Conservation (phyloP, 2,113 vertebrate species). For the Origma solitaria region DNA sequence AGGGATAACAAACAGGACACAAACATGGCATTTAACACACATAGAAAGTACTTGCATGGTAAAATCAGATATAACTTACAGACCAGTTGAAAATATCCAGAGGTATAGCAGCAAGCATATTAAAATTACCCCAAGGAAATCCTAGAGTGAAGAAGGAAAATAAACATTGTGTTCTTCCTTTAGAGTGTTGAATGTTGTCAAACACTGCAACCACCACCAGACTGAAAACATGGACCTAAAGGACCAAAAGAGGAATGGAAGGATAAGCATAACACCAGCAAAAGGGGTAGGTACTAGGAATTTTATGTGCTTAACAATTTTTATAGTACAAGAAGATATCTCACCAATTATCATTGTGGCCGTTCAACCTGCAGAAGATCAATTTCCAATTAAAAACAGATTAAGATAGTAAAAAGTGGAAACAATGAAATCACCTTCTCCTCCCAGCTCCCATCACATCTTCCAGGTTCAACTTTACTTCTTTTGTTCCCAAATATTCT, state of each 20-base stretch:
- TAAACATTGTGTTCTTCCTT: not conserved
- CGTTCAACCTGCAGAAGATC: not conserved
- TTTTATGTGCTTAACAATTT: rapidly evolving
- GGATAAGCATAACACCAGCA: not conserved
- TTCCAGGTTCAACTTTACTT: not conserved
- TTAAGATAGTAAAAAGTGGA: not conserved
- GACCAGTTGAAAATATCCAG: not conserved
- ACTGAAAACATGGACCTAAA: not conserved
- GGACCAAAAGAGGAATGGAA: not conserved
- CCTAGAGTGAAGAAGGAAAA: not conserved
- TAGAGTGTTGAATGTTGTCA: no score
- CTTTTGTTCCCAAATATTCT: not conserved
- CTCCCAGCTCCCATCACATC: no score
- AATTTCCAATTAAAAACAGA: not conserved
- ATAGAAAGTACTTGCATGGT: not conserved
- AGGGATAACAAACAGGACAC: not conserved
- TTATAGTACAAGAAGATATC: not conserved
- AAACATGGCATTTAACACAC: not conserved
- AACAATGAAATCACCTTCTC: not conserved
- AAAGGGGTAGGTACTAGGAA: not conserved
- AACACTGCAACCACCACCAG: not conserved
- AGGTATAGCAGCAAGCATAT: not conserved
- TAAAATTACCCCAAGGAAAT: not conserved
- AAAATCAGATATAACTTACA: not conserved
- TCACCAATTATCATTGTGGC: not conserved